Evolutionary conservation across 1,140 invertebrate species (phyloP).

Genomic region (Drosophila sucinea): DNA sequence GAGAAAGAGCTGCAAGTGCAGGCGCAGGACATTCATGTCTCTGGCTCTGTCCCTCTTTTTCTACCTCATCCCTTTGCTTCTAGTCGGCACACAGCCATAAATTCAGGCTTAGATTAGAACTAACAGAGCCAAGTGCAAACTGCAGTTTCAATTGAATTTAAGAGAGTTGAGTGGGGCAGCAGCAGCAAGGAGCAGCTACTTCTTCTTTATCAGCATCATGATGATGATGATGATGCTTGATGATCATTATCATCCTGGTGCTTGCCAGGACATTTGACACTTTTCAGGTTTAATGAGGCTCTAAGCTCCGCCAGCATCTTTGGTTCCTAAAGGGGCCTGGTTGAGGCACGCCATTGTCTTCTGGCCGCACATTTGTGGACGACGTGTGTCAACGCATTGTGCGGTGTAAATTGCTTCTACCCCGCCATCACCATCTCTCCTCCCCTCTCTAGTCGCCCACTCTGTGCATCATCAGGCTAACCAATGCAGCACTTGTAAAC

Average conservation of each 20-base stretch:
- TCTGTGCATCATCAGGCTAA: conserved; percentile 44
- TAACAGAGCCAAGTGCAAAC: conserved; percentile 32
- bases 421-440: neutral
- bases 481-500: conserved; percentile 60
- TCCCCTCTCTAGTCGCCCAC: neutral
- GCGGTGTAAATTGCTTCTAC: conserved; percentile 74
- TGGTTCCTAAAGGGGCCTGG: conserved; percentile 16
- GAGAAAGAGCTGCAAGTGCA: conserved; percentile 36
- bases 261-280: conserved; percentile 69
- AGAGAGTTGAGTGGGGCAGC: conserved; percentile 35
- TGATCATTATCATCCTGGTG: conserved; percentile 29
- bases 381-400: conserved; percentile 81
- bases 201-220: conserved; percentile 11
- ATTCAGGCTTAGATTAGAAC: conserved; percentile 68
- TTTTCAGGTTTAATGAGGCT: conserved; percentile 80
- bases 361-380: conserved; percentile 74
- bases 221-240: too few relatives aligned
- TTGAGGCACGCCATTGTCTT: conserved; percentile 65
- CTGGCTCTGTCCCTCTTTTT: too few relatives aligned
- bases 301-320: conserved; percentile 40
- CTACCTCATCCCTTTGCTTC: neutral
- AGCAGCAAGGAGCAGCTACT: conserved; percentile 15
- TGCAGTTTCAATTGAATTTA: conserved; percentile 52
- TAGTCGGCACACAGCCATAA: conserved; percentile 47
- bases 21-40: neutral